phyloP scores from a whole-genome alignment of 2,797 vertebrate species.

The Podargus strigoides region DNA sequence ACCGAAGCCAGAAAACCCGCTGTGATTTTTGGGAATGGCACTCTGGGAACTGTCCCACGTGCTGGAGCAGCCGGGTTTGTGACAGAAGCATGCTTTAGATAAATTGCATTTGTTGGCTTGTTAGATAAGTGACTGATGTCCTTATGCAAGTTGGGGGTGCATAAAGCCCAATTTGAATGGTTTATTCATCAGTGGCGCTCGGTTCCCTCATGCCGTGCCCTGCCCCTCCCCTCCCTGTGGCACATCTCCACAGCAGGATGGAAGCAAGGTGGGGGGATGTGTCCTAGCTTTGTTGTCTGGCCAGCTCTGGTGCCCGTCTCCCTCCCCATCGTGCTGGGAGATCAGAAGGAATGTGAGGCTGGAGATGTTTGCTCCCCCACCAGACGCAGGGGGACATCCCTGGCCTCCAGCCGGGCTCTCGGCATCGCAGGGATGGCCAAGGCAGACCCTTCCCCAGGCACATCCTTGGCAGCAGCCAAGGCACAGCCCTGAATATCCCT shows the following conservation, averaged over 20 bases:
- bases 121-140: constrained; percentile 40
- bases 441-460: background rate
- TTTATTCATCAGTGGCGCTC: background rate
- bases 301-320: background rate
- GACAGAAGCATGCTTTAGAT: background rate
- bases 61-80: background rate
- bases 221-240: background rate
- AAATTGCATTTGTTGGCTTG: constrained; percentile 18
- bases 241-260: background rate
- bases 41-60: background rate
- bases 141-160: background rate
- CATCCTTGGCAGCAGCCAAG: background rate
- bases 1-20: background rate
- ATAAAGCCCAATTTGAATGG: background rate
- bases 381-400: background rate
- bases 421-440: rapidly evolving
- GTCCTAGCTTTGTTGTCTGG: background rate
- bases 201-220: background rate
- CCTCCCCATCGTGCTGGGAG: background rate
- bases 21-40: background rate
- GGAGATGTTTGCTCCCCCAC: rapidly evolving
- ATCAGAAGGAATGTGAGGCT: background rate
- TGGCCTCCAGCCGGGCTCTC: background rate
- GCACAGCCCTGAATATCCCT: rapidly evolving
- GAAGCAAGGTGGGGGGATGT: background rate